A percentile compares a stretch with the other conserved stretches of the same genome.
Evolutionary conservation across 2,888 invertebrate species (phyloP).

Genomic region (Calephelis perditalis): DNA sequence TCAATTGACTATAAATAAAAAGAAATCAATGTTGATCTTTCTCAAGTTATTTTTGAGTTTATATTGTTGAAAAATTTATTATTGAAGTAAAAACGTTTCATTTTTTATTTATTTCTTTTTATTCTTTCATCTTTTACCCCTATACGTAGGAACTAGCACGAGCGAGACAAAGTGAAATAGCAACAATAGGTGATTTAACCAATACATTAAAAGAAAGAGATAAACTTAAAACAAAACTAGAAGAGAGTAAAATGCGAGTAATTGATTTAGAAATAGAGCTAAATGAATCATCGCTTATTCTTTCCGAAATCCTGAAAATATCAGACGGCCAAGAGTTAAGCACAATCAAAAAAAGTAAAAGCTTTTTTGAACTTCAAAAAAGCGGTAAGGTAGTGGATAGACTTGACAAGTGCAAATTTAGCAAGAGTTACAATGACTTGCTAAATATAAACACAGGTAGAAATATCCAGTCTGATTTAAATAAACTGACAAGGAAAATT

Average conservation of each 20-base stretch:
- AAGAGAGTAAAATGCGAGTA: constrained; percentile 63
- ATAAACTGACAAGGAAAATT: constrained; percentile 61
- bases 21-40: constrained; percentile 56
- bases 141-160: constrained; percentile 58
- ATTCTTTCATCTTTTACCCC: constrained; percentile 58
- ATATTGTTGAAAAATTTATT: constrained; percentile 63
- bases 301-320: constrained; percentile 70
- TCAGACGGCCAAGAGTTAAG: constrained; percentile 56
- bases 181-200: constrained; percentile 55
- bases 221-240: constrained; percentile 52
- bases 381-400: constrained; percentile 79
- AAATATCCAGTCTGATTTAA: constrained; percentile 43
- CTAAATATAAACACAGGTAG: constrained; percentile 40
- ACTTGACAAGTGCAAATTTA: constrained; percentile 71
- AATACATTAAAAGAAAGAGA: constrained; percentile 55
- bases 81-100: constrained; percentile 52
- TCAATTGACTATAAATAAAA: constrained; percentile 51
- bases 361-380: constrained; percentile 72
- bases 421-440: constrained; percentile 64
- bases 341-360: constrained; percentile 61
- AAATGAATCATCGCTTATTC: constrained; percentile 71
- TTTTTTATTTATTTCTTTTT: constrained; percentile 46
- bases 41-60: constrained; percentile 61
- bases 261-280: constrained; percentile 75
- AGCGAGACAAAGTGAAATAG: constrained; percentile 60